Evolutionary conservation across 2,797 vertebrate species (phyloP).

Genomic region (Propithecus perrieri): DNA sequence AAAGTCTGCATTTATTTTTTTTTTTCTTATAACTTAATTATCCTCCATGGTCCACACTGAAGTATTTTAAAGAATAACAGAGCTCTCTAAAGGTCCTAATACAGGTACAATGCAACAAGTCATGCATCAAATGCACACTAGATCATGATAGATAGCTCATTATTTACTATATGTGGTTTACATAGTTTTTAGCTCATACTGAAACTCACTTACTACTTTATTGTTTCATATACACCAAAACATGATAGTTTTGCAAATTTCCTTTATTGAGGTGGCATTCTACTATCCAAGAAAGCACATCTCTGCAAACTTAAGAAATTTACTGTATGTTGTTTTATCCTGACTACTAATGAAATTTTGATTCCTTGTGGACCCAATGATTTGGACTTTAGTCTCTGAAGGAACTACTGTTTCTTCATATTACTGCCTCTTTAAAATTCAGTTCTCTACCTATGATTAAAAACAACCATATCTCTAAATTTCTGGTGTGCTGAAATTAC

Average conservation of each 20-base stretch:
- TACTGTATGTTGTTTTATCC: not conserved
- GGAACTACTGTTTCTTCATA: not conserved
- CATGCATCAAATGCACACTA: not conserved
- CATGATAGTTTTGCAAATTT: not conserved
- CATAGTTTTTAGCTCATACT: not conserved
- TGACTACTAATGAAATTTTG: not conserved
- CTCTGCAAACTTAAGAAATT: not conserved
- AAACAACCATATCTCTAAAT: not conserved
- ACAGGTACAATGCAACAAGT: not conserved
- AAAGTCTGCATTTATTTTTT: not conserved
- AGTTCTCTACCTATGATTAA: not conserved
- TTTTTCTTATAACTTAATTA: not conserved
- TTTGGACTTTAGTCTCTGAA: not conserved
- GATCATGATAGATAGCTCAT: not conserved
- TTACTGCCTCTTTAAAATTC: not conserved
- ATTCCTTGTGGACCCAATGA: not conserved
- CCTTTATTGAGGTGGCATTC: not conserved
- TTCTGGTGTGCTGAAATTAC: not conserved
- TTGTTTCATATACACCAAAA: not conserved
- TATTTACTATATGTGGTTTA: not conserved
- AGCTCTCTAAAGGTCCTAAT: not conserved
- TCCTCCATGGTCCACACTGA: not conserved
- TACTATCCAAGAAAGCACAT: not conserved
- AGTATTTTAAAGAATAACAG: not conserved
- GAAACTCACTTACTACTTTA: not conserved